Evolutionary conservation across 2,113 vertebrate species (phyloP), one percentile per base, ranked within the genome.

Genomic region (Burhinus bistriatus): DNA sequence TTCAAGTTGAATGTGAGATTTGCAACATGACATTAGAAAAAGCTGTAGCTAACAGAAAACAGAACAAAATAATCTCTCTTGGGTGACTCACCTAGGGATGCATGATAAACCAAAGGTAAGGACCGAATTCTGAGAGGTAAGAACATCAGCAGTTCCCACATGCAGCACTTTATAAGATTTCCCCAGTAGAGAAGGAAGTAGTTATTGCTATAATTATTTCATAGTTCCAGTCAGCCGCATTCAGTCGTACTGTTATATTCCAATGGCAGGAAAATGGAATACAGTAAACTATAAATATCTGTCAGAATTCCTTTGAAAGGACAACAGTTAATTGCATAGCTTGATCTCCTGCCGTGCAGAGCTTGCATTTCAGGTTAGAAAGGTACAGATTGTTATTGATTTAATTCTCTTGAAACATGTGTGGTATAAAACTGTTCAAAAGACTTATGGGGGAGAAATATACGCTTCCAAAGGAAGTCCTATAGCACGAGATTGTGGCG

Each of bases 331-430:
- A 97, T 97, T 97, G 96, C 96, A 96, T 92, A 95, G 93, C 89
- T 97, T 97, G 95, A 97, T 95, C 95, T 96, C 93, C 94, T 90
- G 95, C 95, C 18, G 68, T 97, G 96, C 95, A 92, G 95, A 97
- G 94, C 95, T 96, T 97, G 96, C 95, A 97, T 97, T 97, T 96
- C 96, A 95, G 93, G 95, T 95, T 97, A 88, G 95, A 96, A 96
- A 97, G 93, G 94, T 96, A 96, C 96, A 93, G 96, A 97, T 95
- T 96, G 96, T 95, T 97, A 97, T 97, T 97, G 97, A 97, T 97
- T 96, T 97, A 97, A 96, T 96, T 96, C 97, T 97, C 93, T 92
- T 96, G 93, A 97, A 97, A 97, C 94, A 97, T 97, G 88, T 95
- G 96, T 91, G 92, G 95, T 87, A 96, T 97, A 97, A 97, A 97